Evolutionary conservation across 2,797 vertebrate species (phyloP).

Genomic region (Spinus pinus): DNA sequence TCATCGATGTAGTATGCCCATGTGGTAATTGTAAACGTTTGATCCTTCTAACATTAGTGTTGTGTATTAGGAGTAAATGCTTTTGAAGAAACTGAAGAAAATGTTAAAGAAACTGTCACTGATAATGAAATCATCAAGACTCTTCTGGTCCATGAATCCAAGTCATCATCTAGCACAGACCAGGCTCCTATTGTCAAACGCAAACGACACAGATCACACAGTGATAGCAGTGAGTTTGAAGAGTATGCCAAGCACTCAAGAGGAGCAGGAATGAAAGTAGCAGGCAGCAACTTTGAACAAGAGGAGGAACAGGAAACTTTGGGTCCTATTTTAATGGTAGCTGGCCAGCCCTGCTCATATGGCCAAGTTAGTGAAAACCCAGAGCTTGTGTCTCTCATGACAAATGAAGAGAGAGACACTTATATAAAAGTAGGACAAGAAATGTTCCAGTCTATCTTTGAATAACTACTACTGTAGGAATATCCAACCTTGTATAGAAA

Average conservation of each 20-base stretch:
- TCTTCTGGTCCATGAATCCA: slow-evolving; percentile 65
- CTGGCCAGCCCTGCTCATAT: slow-evolving; percentile 42
- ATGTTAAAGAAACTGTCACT: not conserved
- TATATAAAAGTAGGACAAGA: slow-evolving; percentile 69
- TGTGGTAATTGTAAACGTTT: not conserved
- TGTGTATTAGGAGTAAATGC: not conserved
- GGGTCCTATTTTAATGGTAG: slow-evolving; percentile 58
- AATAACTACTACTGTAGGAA: slow-evolving; percentile 4
- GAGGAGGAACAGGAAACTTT: slow-evolving; percentile 38
- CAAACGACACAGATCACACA: not conserved
- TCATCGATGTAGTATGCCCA: not conserved
- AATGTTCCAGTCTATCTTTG: slow-evolving; percentile 66
- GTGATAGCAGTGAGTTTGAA: slow-evolving; percentile 21
- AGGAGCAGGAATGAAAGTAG: not conserved
- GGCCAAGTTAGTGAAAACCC: slow-evolving; percentile 58
- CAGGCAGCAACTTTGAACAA: not conserved
- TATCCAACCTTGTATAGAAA: not conserved
- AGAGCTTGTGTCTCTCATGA: slow-evolving; percentile 69
- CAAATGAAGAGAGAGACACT: slow-evolving; percentile 48
- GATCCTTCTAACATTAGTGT: not conserved
- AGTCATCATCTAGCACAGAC: not conserved
- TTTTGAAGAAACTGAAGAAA: slow-evolving; percentile 1
- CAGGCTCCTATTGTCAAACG: not conserved
- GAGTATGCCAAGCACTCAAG: not conserved
- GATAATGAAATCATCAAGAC: slow-evolving; percentile 66